Evolutionary conservation across 2,797 vertebrate genomes (phyloP).

Genomic region (Rousettus madagascariensis): DNA sequence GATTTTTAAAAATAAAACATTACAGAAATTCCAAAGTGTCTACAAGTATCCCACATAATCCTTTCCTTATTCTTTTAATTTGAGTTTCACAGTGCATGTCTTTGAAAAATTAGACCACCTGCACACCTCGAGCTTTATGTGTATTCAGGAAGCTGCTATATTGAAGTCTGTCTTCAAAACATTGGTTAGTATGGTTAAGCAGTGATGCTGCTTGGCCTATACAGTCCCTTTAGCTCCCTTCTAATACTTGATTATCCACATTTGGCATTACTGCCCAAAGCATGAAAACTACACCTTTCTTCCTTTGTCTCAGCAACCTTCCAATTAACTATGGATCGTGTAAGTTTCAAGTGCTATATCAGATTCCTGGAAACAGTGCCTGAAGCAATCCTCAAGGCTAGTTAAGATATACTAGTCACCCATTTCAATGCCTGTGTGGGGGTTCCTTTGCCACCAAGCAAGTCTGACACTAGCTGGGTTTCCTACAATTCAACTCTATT

Average conservation of each 20-base stretch:
- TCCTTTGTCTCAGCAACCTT: background rate
- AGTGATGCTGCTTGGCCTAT: no score
- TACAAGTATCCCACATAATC: background rate
- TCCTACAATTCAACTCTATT: no score
- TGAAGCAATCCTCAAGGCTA: background rate
- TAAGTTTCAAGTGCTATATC: background rate
- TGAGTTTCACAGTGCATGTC: background rate
- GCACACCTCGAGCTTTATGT: background rate
- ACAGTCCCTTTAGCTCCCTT: background rate
- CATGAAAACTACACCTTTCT: background rate
- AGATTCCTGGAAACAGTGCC: background rate
- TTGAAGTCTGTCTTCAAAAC: background rate
- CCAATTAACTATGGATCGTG: background rate
- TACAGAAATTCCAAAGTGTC: background rate
- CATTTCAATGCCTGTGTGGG: background rate
- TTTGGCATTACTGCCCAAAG: background rate
- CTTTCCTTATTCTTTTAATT: constrained; percentile 38
- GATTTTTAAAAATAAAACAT: constrained; percentile 43
- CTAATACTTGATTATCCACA: background rate
- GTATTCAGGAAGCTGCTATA: background rate
- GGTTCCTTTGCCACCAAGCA: background rate
- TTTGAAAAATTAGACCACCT: constrained; percentile 1
- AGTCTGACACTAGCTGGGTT: background rate
- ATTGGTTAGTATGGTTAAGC: background rate
- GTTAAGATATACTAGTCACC: background rate